Evolutionary conservation across 2,888 invertebrate species (phyloP), one percentile per base, ranked within the genome.

Genomic region (Augochlorella aurata): DNA sequence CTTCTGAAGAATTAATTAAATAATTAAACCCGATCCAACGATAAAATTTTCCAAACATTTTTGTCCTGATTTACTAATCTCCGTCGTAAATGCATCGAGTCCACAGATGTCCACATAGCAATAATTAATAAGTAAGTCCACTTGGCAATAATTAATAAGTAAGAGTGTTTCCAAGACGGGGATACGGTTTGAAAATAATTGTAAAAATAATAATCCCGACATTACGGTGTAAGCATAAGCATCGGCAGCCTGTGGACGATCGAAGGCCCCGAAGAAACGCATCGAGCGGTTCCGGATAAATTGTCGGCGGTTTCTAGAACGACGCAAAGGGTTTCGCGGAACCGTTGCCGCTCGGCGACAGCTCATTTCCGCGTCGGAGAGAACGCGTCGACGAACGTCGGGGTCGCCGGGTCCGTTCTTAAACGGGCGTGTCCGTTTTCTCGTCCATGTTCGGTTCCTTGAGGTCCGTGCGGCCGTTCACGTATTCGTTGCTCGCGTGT

Each of bases 391-490:
- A 38, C 38, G 38, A 38, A 38, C 38, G 38, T 38, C 38, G 38
- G 4, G 38, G 38, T 38, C 38, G 38, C 38, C 38, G 4, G 38
- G 3, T 38, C 66, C 72, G 65, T 85, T 95, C 38, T 38, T 95
- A 95, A 88, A 95, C 95, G 71, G 95, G 95, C 72, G 95, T 95
- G 90, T 95, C 95, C 86, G 92, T 93, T 84, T 93, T 93, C 90
- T 95, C 95, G 91, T 95, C 95, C 91, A 95, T 94, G 90, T 95
- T 95, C 88, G 93, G 93, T 88, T 95, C 94, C 93, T 95, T 95
- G 78, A 90, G 83, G 90, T 95, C 94, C 88, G 94, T 95, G 90
- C 94, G 95, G 82, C 95, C 95, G 91, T 95, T 95, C 90, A 95
- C 94, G 93, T 95, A 95, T 90, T 95, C 95, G 87, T 94, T 94